Percentiles rank a stretch among this genome's conserved stretches.
phyloP scores from a whole-genome alignment of 2,888 invertebrate genomes.

The Cancer borealis region DNA sequence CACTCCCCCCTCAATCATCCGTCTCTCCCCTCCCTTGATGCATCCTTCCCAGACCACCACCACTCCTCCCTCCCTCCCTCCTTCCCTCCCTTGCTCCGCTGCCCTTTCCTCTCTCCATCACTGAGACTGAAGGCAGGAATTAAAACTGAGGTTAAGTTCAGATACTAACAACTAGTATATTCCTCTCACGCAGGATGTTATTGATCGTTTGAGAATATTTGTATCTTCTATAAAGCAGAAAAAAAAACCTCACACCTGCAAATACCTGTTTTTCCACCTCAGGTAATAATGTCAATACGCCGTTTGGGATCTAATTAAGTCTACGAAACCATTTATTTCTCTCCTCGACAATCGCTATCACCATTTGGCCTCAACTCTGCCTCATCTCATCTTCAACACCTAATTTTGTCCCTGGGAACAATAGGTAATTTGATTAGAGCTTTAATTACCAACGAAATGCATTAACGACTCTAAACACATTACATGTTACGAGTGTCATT shows the following conservation, averaged over 20 bases:
- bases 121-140: neutral
- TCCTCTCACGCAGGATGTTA: neutral
- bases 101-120: neutral
- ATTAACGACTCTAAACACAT: slow-evolving; percentile 24
- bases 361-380: neutral
- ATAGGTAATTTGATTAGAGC: slow-evolving; percentile 18
- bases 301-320: neutral
- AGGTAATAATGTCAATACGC: neutral
- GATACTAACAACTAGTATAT: neutral
- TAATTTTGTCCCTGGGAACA: slow-evolving; percentile 2
- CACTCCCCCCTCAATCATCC: neutral
- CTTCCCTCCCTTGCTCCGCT: neutral
- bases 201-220: neutral
- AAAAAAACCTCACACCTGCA: neutral
- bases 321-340: neutral
- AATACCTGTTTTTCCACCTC: neutral
- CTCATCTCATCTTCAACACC: neutral
- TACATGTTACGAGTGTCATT: slow-evolving; percentile 10
- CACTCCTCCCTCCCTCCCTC: neutral
- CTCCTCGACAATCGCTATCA: neutral
- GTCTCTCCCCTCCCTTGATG: slow-evolving; percentile 1
- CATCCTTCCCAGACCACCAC: neutral
- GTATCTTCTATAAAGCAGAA: neutral
- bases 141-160: neutral
- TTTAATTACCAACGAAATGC: slow-evolving; percentile 1